phyloP scores from a whole-genome alignment of 2,888 invertebrate genomes.

The Eilema depressum region DNA sequence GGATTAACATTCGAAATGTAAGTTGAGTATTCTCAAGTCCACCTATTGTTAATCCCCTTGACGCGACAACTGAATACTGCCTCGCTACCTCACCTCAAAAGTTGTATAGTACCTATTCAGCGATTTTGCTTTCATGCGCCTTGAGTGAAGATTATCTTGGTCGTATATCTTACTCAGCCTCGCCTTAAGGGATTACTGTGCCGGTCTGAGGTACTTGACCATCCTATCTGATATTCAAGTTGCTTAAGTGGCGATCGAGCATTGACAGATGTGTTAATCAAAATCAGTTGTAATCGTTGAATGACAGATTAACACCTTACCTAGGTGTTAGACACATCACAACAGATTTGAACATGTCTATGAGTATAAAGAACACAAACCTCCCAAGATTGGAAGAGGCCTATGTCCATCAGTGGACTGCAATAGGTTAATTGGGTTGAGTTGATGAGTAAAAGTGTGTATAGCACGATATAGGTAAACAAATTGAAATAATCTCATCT shows the following conservation, averaged over 20 bases:
- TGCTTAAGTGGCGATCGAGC: slow-evolving; percentile 55
- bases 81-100: slow-evolving; percentile 39
- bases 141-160: slow-evolving; percentile 72
- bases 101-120: slow-evolving; percentile 60
- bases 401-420: too few species aligned
- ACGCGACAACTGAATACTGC: slow-evolving; percentile 35
- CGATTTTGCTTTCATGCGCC: slow-evolving; percentile 67
- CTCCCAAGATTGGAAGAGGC: too few species aligned
- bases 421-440: too few species aligned
- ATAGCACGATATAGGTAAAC: too few species aligned
- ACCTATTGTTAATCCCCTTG: slow-evolving; percentile 41
- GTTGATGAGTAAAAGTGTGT: too few species aligned
- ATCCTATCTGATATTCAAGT: slow-evolving; percentile 55
- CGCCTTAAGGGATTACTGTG: slow-evolving; percentile 65
- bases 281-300: slow-evolving; percentile 28
- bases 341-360: not conserved
- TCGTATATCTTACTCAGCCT: slow-evolving; percentile 65
- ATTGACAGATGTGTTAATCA: slow-evolving; percentile 55
- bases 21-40: slow-evolving; percentile 20
- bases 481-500: too few species aligned
- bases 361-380: not conserved
- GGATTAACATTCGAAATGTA: slow-evolving; percentile 32
- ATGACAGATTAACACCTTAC: not conserved
- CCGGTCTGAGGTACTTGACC: slow-evolving; percentile 57
- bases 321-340: too few species aligned